Evolutionary conservation across 2,888 invertebrate species (phyloP).

Genomic region (Apodemia duryi): DNA sequence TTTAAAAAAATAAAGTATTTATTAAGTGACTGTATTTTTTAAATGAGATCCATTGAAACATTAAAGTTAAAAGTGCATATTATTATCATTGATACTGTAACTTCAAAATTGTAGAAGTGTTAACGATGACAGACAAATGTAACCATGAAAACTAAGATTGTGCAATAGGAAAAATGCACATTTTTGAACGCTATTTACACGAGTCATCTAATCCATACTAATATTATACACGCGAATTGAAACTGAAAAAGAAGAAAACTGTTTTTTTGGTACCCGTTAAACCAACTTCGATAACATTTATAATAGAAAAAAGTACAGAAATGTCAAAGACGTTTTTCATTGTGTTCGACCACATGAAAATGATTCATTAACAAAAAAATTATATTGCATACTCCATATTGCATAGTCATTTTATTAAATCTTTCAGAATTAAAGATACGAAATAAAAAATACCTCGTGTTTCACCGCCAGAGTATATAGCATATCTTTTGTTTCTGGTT

Average conservation of each 20-base stretch:
- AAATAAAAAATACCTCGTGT: slow-evolving; percentile 11
- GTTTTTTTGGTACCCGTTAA: too few relatives aligned
- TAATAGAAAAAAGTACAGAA: too few relatives aligned
- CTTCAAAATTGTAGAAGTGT: not conserved
- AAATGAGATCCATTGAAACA: too few relatives aligned
- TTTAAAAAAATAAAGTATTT: too few relatives aligned
- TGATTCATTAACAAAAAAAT: not conserved
- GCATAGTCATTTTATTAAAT: not conserved
- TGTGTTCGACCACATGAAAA: too few relatives aligned
- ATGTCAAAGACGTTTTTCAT: too few relatives aligned
- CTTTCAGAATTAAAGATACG: not conserved
- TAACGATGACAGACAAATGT: not conserved
- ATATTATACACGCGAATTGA: too few relatives aligned
- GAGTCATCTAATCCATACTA: too few relatives aligned
- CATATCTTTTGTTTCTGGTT: not conserved
- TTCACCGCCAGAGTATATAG: not conserved
- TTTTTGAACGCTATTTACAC: not conserved
- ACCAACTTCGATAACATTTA: too few relatives aligned
- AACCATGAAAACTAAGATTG: not conserved
- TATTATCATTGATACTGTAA: not conserved
- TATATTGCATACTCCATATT: not conserved
- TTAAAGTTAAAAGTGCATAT: too few relatives aligned
- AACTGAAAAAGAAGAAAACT: too few relatives aligned
- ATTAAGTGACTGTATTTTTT: too few relatives aligned
- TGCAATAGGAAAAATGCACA: not conserved